phyloP scores from a whole-genome alignment of 2,113 vertebrate genomes.

The Vulpes vulpes region DNA sequence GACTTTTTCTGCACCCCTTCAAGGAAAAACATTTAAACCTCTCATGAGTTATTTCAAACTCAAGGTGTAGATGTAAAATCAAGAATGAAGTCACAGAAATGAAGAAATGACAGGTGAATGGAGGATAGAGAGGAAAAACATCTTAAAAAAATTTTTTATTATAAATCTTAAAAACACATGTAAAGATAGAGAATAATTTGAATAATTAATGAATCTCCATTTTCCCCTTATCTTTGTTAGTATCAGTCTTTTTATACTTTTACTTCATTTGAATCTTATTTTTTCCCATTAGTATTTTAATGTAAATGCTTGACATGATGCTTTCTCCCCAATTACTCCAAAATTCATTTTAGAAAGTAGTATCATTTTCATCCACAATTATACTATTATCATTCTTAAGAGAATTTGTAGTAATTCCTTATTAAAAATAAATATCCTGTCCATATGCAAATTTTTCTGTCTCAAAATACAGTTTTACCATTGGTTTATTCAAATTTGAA shows the following conservation, averaged over 20 bases:
- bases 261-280: background rate
- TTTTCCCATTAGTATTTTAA: background rate
- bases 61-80: background rate
- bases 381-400: background rate
- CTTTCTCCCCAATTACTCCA: slow-evolving; percentile 4
- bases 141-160: background rate
- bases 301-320: background rate
- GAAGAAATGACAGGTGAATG: background rate
- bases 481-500: background rate
- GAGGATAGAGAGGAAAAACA: background rate
- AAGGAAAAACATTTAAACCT: slow-evolving; percentile 43
- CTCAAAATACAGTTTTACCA: background rate
- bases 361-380: background rate
- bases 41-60: background rate
- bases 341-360: slow-evolving; percentile 19
- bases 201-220: background rate
- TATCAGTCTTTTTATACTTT: background rate
- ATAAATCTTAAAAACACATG: background rate
- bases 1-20: background rate
- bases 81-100: slow-evolving; percentile 28
- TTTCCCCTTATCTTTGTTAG: background rate
- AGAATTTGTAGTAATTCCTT: background rate
- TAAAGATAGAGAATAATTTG: slow-evolving; percentile 35
- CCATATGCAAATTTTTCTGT: background rate
- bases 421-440: slow-evolving; percentile 15